These are phyloP conservation scores for Belonocnema kinseyi DNA, from an alignment of 1,140 invertebrate genomes.

Conservation along the genomic window DNA sequence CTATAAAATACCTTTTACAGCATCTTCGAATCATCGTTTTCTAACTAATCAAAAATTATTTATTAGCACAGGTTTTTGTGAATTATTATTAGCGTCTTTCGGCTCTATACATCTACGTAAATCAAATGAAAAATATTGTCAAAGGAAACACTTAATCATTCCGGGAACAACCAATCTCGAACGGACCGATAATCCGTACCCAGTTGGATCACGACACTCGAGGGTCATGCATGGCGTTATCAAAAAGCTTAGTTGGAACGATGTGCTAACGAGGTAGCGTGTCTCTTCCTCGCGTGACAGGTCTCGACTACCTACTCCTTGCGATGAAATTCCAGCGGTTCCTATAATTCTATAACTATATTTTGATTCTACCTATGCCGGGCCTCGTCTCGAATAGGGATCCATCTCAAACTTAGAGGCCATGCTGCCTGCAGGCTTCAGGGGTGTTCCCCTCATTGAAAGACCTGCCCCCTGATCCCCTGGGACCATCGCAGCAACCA, in stretches of 20 bases:
- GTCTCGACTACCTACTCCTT: conserved; percentile 64
- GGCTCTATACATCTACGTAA: not conserved
- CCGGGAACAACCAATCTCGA: not conserved
- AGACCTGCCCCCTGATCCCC: conserved; percentile 60
- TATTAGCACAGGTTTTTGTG: not conserved
- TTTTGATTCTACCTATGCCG: conserved; percentile 54
- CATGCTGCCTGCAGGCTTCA: conserved; percentile 68
- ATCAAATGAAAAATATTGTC: conserved; percentile 15
- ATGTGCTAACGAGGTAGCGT: conserved; percentile 59
- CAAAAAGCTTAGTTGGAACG: conserved; percentile 30
- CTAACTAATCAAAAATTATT: conserved; percentile 3
- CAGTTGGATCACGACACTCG: conserved; percentile 12
- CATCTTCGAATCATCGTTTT: not conserved
- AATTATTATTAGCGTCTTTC: not conserved
- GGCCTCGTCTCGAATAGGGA: conserved; percentile 49
- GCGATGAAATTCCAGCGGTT: conserved; percentile 62
- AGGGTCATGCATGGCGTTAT: conserved; percentile 19
- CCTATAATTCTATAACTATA: conserved; percentile 33
- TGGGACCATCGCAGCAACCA: conserved; percentile 48
- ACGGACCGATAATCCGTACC: conserved; percentile 9
- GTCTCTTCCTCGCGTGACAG: conserved; percentile 62
- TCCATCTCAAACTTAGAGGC: conserved; percentile 49
- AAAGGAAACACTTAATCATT: conserved; percentile 20
- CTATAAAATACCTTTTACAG: too few relatives aligned
- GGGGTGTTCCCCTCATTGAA: conserved; percentile 67